Evolutionary conservation across 2,888 invertebrate species (phyloP).

Genomic region (Sisyra terminalis): DNA sequence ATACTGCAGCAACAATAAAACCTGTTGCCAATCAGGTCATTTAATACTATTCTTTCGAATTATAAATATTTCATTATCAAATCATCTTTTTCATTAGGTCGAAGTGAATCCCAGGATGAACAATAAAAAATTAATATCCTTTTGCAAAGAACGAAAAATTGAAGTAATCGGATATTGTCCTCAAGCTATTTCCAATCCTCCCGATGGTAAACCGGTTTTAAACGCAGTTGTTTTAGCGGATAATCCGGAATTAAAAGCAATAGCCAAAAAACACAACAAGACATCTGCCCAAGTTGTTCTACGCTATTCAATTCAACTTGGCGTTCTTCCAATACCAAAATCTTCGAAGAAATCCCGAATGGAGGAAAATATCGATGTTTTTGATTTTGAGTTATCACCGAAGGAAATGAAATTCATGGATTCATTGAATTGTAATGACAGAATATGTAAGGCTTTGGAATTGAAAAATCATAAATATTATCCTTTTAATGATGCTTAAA

Average conservation of each 20-base stretch:
- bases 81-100: slow-evolving; percentile 33
- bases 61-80: slow-evolving; percentile 10
- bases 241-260: slow-evolving; percentile 33
- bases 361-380: slow-evolving; percentile 34
- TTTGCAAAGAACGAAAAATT: slow-evolving; percentile 45
- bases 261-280: slow-evolving; percentile 44
- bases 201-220: slow-evolving; percentile 43
- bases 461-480: slow-evolving; percentile 20
- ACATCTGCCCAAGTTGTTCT: slow-evolving; percentile 46
- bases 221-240: slow-evolving; percentile 36
- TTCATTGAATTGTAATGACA: slow-evolving; percentile 18
- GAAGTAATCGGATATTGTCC: slow-evolving; percentile 63
- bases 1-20: slow-evolving; percentile 36
- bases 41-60: background rate
- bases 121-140: slow-evolving; percentile 47
- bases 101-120: slow-evolving; percentile 46
- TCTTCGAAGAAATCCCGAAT: slow-evolving; percentile 33
- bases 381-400: slow-evolving; percentile 33
- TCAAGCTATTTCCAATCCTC: slow-evolving; percentile 56
- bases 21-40: slow-evolving; percentile 44
- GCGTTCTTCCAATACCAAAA: slow-evolving; percentile 36
- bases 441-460: slow-evolving; percentile 20
- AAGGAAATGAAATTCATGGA: slow-evolving; percentile 30
- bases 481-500: slow-evolving; percentile 20
- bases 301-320: slow-evolving; percentile 34